phyloP scores from a whole-genome alignment of 2,888 invertebrate genomes.

The Tyria jacobaeae region DNA sequence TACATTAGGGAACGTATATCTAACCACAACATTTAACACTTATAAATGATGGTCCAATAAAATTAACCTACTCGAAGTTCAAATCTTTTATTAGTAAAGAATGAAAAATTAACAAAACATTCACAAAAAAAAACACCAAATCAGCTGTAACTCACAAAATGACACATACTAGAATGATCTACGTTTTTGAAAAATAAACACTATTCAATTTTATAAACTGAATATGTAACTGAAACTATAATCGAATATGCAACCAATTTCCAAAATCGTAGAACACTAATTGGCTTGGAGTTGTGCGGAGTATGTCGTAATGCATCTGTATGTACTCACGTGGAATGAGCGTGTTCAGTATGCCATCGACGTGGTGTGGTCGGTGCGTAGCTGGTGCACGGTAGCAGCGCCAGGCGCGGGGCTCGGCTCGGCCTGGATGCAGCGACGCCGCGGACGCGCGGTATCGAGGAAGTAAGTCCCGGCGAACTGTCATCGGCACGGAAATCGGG shows the following conservation, averaged over 20 bases:
- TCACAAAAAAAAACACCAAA: slow-evolving; percentile 41
- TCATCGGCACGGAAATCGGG: slow-evolving; percentile 88
- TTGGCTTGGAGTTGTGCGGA: slow-evolving; percentile 18
- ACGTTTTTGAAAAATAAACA: slow-evolving; percentile 41
- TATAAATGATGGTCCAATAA: slow-evolving; percentile 22
- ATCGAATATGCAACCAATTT: slow-evolving; percentile 44
- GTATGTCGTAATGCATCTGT: slow-evolving; percentile 53
- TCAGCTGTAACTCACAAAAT: slow-evolving; percentile 39
- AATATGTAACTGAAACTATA: slow-evolving; percentile 6
- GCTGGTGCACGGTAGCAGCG: slow-evolving; percentile 49
- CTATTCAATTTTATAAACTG: slow-evolving; percentile 17
- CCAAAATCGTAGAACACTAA: slow-evolving; percentile 50
- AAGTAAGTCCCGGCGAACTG: slow-evolving; percentile 87
- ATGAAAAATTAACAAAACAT: slow-evolving; percentile 35
- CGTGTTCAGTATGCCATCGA: slow-evolving; percentile 76
- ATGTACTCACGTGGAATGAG: slow-evolving; percentile 69
- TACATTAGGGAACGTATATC: slow-evolving; percentile 10
- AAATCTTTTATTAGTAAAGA: slow-evolving; percentile 20
- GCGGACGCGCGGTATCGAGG: slow-evolving; percentile 83
- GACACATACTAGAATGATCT: slow-evolving; percentile 38
- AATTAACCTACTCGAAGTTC: slow-evolving; percentile 13
- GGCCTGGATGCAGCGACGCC: slow-evolving; percentile 70
- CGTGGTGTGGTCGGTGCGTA: slow-evolving; percentile 55
- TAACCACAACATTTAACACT: slow-evolving; percentile 37
- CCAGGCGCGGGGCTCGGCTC: slow-evolving; percentile 48